A percentile compares a stretch with the other conserved stretches of the same genome.
phyloP scores from a whole-genome alignment of 2,113 vertebrate genomes.

The Hypomesus transpacificus region DNA sequence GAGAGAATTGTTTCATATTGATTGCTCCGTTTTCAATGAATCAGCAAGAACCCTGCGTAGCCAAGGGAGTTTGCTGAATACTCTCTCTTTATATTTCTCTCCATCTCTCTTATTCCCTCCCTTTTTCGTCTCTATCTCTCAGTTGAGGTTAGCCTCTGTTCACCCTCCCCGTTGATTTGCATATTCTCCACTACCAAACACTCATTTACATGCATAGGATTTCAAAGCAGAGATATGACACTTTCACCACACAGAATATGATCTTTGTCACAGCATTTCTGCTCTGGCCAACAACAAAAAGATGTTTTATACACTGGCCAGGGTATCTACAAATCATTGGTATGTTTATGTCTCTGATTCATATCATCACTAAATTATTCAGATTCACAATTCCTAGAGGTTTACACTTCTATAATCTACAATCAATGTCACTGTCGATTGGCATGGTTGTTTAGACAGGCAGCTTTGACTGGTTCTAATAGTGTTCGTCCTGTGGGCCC shows the following conservation, averaged over 20 bases:
- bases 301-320: slow-evolving; percentile 22
- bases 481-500: neutral
- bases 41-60: slow-evolving; percentile 51
- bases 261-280: slow-evolving; percentile 22
- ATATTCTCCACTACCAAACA: slow-evolving; percentile 26
- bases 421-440: neutral
- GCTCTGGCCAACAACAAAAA: neutral
- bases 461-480: slow-evolving; percentile 31
- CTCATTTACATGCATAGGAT: slow-evolving; percentile 55
- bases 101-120: slow-evolving; percentile 32
- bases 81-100: slow-evolving; percentile 38
- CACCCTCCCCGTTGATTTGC: neutral
- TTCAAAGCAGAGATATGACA: neutral
- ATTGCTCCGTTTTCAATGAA: slow-evolving; percentile 48
- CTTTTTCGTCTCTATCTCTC: slow-evolving; percentile 11
- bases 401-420: neutral
- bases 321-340: slow-evolving; percentile 19
- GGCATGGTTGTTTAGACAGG: slow-evolving; percentile 7
- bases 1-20: slow-evolving; percentile 44
- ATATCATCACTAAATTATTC: slow-evolving; percentile 30
- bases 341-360: slow-evolving; percentile 7
- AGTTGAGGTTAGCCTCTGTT: neutral
- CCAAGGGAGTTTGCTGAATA: slow-evolving; percentile 48
- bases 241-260: slow-evolving; percentile 17
- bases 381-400: slow-evolving; percentile 6